A percentile compares a stretch with the other conserved stretches of the same genome.
Evolutionary conservation across 2,797 vertebrate genomes (phyloP).

Genomic region (Microcaecilia unicolor): DNA sequence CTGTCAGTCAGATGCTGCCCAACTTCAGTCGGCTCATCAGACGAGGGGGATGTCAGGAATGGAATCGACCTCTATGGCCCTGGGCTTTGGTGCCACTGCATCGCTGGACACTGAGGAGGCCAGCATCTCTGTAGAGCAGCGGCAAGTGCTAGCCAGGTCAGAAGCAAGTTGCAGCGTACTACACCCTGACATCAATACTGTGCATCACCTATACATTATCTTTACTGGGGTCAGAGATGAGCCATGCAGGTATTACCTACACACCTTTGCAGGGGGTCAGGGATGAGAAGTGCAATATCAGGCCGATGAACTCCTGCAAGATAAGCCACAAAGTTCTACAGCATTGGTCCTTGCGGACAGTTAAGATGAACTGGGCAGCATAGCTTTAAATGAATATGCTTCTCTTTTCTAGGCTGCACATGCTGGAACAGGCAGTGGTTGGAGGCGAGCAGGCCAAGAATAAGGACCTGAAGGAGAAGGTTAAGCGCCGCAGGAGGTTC

Average conservation of each 20-base stretch:
- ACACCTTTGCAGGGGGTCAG: no score
- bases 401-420: constrained; percentile 62
- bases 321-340: no score
- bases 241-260: no score
- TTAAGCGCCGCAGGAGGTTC: constrained; percentile 48
- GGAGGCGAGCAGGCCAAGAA: constrained; percentile 80
- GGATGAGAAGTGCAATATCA: no score
- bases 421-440: constrained; percentile 75
- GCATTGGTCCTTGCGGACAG: no score
- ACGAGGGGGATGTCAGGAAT: constrained; percentile 6
- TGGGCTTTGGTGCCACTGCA: no score
- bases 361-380: no score
- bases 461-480: constrained; percentile 70
- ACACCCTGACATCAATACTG: no score
- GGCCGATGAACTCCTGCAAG: no score
- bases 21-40: not conserved
- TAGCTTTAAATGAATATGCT: no score
- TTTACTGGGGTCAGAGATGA: no score
- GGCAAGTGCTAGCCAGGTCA: constrained; percentile 75
- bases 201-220: not conserved
- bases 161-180: no score
- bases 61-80: not conserved
- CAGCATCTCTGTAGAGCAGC: constrained; percentile 53
- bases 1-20: not conserved
- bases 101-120: not conserved